phyloP scores from a whole-genome alignment of 2,888 invertebrate genomes.

The Chesias legatella region DNA sequence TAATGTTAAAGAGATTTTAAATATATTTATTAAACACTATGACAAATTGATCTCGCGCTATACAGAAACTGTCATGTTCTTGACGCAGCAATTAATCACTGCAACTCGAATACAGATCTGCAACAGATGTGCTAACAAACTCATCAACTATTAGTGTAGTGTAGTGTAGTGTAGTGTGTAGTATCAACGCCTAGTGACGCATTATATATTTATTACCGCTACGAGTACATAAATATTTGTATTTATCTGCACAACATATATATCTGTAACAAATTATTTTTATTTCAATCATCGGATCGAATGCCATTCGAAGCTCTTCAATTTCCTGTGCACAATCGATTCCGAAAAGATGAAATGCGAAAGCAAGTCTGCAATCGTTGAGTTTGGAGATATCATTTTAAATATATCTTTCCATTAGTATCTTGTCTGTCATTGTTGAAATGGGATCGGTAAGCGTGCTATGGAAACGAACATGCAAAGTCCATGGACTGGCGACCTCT shows the following conservation, averaged over 20 bases:
- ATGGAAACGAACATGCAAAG: constrained; percentile 11
- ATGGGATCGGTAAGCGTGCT: constrained; percentile 3
- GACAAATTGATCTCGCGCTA: constrained; percentile 15
- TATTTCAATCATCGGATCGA: too few relatives aligned
- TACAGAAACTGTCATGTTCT: constrained; percentile 14
- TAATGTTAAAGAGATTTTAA: too few relatives aligned
- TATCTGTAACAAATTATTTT: too few relatives aligned
- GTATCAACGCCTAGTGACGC: too few relatives aligned
- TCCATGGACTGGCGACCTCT: constrained; percentile 11
- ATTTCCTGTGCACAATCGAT: constrained; percentile 4
- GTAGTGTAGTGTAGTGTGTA: too few relatives aligned
- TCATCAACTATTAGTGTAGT: too few relatives aligned
- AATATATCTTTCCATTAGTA: constrained; percentile 12
- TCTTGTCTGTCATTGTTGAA: constrained; percentile 11
- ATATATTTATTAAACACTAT: too few relatives aligned
- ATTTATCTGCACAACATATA: too few relatives aligned
- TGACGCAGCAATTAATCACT: constrained; percentile 19
- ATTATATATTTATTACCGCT: too few relatives aligned
- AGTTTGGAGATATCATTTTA: constrained; percentile 10
- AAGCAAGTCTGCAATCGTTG: constrained; percentile 8
- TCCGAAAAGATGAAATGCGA: constrained; percentile 2
- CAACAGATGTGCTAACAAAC: constrained; percentile 2
- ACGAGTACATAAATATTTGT: too few relatives aligned
- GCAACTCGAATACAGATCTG: neutral
- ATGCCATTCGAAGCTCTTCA: neutral